Conservation (phyloP, 2,888 invertebrate species). For the Cyrtodaria siliqua region DNA sequence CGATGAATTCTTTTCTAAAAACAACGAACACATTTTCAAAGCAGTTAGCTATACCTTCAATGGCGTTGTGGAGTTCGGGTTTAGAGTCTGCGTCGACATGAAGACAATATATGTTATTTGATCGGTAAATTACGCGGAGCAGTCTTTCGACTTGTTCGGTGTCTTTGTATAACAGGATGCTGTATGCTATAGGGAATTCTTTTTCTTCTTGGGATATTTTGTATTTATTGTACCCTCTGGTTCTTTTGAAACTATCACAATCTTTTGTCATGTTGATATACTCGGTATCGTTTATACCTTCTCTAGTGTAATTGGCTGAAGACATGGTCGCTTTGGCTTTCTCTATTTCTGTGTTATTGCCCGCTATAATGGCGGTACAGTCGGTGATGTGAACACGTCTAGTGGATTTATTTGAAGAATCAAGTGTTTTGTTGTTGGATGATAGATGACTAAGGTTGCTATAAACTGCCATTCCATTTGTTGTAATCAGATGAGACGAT, state of each 20-base stretch:
- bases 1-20: conserved; percentile 78
- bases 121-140: conserved; percentile 79
- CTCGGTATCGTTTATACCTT: conserved; percentile 64
- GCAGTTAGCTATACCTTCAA: conserved; percentile 74
- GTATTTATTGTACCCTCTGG: conserved; percentile 57
- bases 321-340: conserved; percentile 57
- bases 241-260: conserved; percentile 67
- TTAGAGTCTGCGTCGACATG: conserved; percentile 80
- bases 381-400: conserved; percentile 55
- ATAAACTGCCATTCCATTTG: too few relatives aligned
- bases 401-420: too few relatives aligned
- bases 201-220: conserved; percentile 63
- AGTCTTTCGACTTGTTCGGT: conserved; percentile 78
- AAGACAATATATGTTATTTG: conserved; percentile 83
- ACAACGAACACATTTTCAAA: conserved; percentile 84
- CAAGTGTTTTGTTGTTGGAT: too few relatives aligned
- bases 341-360: conserved; percentile 64
- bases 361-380: conserved; percentile 71
- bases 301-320: conserved; percentile 36
- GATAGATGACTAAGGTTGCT: too few relatives aligned
- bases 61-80: conserved; percentile 60
- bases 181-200: conserved; percentile 81
- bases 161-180: conserved; percentile 79
- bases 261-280: conserved; percentile 67
- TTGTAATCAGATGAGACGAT: too few relatives aligned